Percentiles rank a stretch among this genome's conserved stretches.
Evolutionary conservation across 2,113 vertebrate species (phyloP).

Genomic region (Apaloderma vittatum): DNA sequence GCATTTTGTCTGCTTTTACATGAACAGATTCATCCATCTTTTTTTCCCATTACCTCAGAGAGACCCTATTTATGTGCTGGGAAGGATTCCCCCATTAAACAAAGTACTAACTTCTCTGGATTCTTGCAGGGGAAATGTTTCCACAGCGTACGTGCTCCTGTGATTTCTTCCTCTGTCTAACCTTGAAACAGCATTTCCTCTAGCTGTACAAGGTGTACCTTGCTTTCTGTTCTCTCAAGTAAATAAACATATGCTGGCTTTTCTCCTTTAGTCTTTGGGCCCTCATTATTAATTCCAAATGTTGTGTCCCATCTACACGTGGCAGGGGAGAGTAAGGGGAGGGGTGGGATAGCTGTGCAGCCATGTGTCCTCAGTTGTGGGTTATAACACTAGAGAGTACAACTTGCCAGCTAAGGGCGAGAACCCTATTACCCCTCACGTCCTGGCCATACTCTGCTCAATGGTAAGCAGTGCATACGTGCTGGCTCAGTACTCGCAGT

Average conservation of each 20-base stretch:
- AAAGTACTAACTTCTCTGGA: not conserved
- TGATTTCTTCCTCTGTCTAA: slow-evolving; percentile 26
- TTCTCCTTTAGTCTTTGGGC: not conserved
- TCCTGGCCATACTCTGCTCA: not conserved
- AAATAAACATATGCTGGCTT: not conserved
- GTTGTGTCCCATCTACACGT: not conserved
- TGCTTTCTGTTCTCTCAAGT: not conserved
- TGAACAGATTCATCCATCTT: not conserved
- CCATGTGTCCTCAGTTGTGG: not conserved
- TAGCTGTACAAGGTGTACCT: not conserved
- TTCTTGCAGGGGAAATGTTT: slow-evolving; percentile 20
- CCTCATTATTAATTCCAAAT: slow-evolving; percentile 20
- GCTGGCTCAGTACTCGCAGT: not conserved
- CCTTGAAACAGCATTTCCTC: slow-evolving; percentile 8
- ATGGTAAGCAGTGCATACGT: fast-evolving
- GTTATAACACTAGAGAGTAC: fast-evolving
- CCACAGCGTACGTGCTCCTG: not conserved
- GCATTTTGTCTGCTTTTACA: not conserved
- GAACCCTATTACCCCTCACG: not conserved
- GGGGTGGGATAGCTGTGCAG: not conserved
- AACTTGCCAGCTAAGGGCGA: not conserved
- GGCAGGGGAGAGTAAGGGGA: not conserved
- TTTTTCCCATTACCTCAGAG: not conserved
- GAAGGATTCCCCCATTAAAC: not conserved
- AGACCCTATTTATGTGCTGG: slow-evolving; percentile 1